Evolutionary conservation across 2,113 vertebrate genomes (phyloP).

Genomic region (Isichthys henryi): DNA sequence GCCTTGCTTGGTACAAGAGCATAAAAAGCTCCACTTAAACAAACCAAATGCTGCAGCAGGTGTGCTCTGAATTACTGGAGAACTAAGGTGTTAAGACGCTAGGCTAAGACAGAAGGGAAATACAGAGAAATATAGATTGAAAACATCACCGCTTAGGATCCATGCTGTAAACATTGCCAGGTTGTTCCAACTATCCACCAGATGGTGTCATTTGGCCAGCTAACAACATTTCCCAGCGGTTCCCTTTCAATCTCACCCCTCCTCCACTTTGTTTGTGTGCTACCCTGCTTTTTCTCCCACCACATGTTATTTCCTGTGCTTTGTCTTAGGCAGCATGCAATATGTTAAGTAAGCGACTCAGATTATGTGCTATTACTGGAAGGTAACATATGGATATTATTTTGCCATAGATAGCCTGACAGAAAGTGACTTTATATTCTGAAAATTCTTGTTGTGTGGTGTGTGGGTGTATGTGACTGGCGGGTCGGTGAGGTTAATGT

Average conservation of each 20-base stretch:
- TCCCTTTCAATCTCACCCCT: constrained; percentile 13
- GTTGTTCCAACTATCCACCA: constrained; percentile 43
- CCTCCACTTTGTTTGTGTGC: constrained; percentile 25
- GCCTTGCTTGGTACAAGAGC: neutral
- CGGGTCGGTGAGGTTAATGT: constrained; percentile 43
- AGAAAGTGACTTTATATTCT: neutral
- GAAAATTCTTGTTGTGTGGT: constrained; percentile 13
- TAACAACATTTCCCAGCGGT: constrained; percentile 29
- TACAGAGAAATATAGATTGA: neutral
- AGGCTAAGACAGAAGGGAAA: neutral
- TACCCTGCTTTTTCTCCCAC: constrained; percentile 15
- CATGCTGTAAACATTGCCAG: constrained; percentile 16
- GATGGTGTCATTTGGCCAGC: constrained; percentile 49
- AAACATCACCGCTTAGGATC: neutral
- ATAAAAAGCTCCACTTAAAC: neutral
- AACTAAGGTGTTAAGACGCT: neutral
- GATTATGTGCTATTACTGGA: neutral
- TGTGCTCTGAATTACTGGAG: neutral
- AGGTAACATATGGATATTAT: constrained; percentile 4
- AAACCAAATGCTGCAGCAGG: neutral
- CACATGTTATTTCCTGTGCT: neutral
- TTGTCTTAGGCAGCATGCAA: neutral
- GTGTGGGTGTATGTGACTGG: constrained; percentile 12
- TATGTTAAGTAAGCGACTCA: neutral
- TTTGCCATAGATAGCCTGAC: neutral